Conservation (phyloP, 2,113 vertebrate species). For the Clupea harengus region DNA sequence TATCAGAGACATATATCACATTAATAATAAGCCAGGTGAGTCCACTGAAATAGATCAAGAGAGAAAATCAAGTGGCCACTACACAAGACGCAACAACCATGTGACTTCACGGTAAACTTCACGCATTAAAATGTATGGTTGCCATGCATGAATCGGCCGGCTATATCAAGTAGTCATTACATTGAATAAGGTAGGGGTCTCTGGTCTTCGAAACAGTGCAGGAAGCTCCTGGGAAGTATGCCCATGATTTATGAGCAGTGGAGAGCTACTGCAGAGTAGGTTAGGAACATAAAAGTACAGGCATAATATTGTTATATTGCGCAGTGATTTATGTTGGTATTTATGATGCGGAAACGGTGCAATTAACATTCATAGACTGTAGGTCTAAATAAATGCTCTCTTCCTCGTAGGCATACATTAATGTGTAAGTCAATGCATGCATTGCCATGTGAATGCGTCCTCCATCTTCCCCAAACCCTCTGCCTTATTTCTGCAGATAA, state of each 20-base stretch:
- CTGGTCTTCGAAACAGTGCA: constrained; percentile 8
- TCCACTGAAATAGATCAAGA: not conserved
- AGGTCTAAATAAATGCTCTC: constrained; percentile 58
- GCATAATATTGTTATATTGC: constrained; percentile 67
- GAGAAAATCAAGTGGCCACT: not conserved
- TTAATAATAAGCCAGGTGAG: not conserved
- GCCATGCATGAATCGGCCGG: not conserved
- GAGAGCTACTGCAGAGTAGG: constrained; percentile 65
- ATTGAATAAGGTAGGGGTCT: constrained; percentile 6
- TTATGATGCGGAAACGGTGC: constrained; percentile 71
- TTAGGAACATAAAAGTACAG: constrained; percentile 68
- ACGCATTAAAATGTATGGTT: constrained; percentile 3
- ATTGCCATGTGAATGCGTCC: not conserved
- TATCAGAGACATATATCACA: not conserved
- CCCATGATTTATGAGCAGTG: constrained; percentile 72
- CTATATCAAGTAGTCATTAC: constrained; percentile 8
- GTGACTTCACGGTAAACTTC: not conserved
- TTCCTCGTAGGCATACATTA: constrained; percentile 33
- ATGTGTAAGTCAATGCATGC: not conserved
- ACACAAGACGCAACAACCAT: not conserved
- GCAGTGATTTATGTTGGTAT: constrained; percentile 70
- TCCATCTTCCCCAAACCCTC: not conserved
- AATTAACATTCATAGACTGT: constrained; percentile 71
- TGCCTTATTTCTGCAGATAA: not conserved
- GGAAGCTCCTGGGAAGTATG: constrained; percentile 17